Percentiles rank a stretch among this genome's conserved stretches.
Conservation (phyloP, 1,140 invertebrate genomes). For the Drosophila mauritiana region DNA sequence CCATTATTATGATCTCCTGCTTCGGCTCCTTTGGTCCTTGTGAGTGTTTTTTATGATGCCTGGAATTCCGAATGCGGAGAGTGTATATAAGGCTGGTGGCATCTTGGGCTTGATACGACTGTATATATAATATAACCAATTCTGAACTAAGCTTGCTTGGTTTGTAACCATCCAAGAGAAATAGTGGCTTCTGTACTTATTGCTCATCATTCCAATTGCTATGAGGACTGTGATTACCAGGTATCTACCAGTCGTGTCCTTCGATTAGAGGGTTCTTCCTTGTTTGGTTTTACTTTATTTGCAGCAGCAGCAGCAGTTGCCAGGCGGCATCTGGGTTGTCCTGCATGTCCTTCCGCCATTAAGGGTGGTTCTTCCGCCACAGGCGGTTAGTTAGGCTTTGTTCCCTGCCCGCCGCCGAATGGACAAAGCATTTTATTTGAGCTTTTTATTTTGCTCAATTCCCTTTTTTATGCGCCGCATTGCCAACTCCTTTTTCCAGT, state of each 20-base stretch:
- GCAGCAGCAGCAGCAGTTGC: conserved; percentile 62
- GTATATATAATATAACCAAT: neutral
- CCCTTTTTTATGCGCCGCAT: conserved; percentile 44
- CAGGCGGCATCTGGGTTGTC: conserved; percentile 55
- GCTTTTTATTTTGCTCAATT: conserved; percentile 78
- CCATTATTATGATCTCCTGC: conserved; percentile 76
- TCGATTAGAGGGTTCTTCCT: neutral
- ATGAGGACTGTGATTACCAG: neutral
- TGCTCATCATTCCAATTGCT: too few relatives aligned
- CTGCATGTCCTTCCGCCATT: conserved; percentile 76
- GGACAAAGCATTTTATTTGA: conserved; percentile 81
- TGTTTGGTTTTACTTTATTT: conserved; percentile 11
- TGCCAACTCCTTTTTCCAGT: conserved; percentile 38
- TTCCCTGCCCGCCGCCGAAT: conserved; percentile 43
- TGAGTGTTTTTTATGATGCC: conserved; percentile 29
- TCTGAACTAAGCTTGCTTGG: neutral
- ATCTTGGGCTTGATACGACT: neutral
- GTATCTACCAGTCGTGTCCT: conserved; percentile 4
- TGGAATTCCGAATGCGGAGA: neutral
- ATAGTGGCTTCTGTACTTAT: too few relatives aligned
- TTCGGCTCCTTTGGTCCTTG: conserved; percentile 48
- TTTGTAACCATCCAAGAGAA: too few relatives aligned
- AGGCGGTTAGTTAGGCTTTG: conserved; percentile 74
- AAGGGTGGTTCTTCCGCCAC: conserved; percentile 70
- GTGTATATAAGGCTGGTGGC: neutral